Evolutionary conservation across 2,888 invertebrate species (phyloP), one percentile per base, ranked within the genome.

Genomic region (Ernsta delagoae): DNA sequence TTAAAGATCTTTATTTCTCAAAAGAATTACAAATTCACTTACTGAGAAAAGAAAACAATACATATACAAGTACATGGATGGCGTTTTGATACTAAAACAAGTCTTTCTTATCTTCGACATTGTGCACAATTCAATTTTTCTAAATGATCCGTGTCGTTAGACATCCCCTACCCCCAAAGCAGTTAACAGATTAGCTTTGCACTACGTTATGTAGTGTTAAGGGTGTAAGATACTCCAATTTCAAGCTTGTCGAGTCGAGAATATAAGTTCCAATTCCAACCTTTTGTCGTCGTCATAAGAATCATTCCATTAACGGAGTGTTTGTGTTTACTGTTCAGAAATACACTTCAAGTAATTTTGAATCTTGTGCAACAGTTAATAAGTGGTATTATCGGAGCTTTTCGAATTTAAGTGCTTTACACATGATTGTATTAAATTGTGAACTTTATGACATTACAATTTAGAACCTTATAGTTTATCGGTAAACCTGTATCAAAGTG

Each of bases 141-240:
- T 48, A 48, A 1, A 48, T 48, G 48, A 48, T 56, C 5, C 56
- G n/a, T 56, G 56, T n/a, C 56, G 11, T 48, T 24, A 11, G 0
- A n/a, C 34, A n/a, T 6, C 56, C 56, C 56, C 56, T 36, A 34
- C 56, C 56, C 36, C 34, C 34, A 5, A 12, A 48, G 12, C 56
- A n/a, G 56, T 56, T 34, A 56, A 56, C 56, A 56, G 56, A 56
- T 56, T 36, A 36, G 56, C 31, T 31, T 56, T 56, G 24, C 56
- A 34, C 56, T 56, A 34, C 54, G 54, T 56, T 6, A 56, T 16
- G 31, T 56, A n/a, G 5, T 31, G 24, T 24, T 24, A 1, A 31
- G 54, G 54, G 34, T 56, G 54, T 5, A 56, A 56, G 7, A 5
- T 53, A 11, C 54, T 56, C 54, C 11, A 16, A 24, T 4, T 7